These are phyloP conservation scores for Cavia aperea DNA, from an alignment of 2,113 vertebrate species.

Conservation along the genomic window DNA sequence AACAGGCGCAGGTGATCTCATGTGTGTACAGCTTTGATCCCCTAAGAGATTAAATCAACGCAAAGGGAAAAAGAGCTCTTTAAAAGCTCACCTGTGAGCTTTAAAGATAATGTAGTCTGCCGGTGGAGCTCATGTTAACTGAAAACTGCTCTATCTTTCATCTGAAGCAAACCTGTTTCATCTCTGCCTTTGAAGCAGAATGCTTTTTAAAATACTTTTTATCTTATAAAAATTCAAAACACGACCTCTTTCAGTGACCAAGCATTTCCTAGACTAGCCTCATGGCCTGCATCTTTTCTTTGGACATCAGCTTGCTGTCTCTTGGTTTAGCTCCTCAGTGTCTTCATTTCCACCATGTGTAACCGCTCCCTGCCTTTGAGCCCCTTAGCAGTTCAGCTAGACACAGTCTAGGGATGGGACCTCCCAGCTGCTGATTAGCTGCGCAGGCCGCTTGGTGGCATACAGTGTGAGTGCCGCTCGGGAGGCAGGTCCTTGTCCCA, in stretches of 20 bases:
- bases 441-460: neutral
- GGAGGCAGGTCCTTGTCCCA: neutral
- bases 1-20: neutral
- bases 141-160: neutral
- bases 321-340: neutral
- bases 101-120: neutral
- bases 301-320: neutral
- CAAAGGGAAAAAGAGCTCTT: neutral
- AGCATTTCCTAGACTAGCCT: neutral
- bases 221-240: neutral
- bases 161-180: neutral
- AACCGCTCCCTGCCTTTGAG: neutral
- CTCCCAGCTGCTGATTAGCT: neutral
- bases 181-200: slow-evolving; percentile 24
- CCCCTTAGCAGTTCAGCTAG: neutral
- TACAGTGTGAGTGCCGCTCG: neutral
- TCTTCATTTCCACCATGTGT: neutral
- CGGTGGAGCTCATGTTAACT: neutral
- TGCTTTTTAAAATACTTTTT: neutral
- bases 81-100: neutral
- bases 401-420: neutral
- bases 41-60: neutral
- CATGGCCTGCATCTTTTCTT: neutral
- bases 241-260: neutral
- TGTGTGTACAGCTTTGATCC: neutral